A percentile compares a stretch with the other conserved stretches of the same genome.
Evolutionary conservation across 1,140 invertebrate genomes (phyloP).

Genomic region (Papilio polytes): DNA sequence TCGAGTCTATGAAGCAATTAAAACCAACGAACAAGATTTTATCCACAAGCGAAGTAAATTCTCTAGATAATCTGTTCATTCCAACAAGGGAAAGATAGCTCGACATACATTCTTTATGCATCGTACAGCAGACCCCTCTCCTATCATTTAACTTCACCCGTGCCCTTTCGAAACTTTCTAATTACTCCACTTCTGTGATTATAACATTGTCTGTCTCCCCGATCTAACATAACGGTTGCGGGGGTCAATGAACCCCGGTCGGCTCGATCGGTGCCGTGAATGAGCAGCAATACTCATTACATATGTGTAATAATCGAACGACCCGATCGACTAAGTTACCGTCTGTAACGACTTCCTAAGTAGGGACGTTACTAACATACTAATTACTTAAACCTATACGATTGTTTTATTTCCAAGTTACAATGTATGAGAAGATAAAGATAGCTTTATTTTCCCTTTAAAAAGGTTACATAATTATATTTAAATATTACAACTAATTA

Average conservation of each 20-base stretch:
- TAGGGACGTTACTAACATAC: constrained; percentile 59
- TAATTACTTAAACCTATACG: constrained; percentile 50
- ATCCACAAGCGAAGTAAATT: constrained; percentile 16
- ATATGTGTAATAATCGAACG: constrained; percentile 57
- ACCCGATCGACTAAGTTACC: constrained; percentile 46
- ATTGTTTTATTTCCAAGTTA: not conserved
- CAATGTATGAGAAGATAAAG: too few relatives aligned
- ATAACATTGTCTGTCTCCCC: constrained; percentile 39
- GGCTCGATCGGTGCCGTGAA: constrained; percentile 54
- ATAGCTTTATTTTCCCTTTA: too few relatives aligned
- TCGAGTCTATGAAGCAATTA: not conserved
- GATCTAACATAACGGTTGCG: constrained; percentile 62
- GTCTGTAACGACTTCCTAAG: constrained; percentile 67
- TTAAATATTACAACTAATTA: too few relatives aligned
- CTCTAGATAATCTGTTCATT: constrained; percentile 27
- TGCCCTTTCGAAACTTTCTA: constrained; percentile 34
- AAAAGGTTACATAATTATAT: too few relatives aligned
- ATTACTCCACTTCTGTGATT: constrained; percentile 38
- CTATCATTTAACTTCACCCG: constrained; percentile 32
- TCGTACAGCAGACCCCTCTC: constrained; percentile 14
- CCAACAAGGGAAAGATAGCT: constrained; percentile 31
- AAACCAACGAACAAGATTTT: constrained; percentile 5
- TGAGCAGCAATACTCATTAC: constrained; percentile 65
- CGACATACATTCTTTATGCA: constrained; percentile 34
- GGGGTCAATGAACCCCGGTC: constrained; percentile 55